Conservation (phyloP, 2,797 vertebrate species). For the Thamnophis elegans region DNA sequence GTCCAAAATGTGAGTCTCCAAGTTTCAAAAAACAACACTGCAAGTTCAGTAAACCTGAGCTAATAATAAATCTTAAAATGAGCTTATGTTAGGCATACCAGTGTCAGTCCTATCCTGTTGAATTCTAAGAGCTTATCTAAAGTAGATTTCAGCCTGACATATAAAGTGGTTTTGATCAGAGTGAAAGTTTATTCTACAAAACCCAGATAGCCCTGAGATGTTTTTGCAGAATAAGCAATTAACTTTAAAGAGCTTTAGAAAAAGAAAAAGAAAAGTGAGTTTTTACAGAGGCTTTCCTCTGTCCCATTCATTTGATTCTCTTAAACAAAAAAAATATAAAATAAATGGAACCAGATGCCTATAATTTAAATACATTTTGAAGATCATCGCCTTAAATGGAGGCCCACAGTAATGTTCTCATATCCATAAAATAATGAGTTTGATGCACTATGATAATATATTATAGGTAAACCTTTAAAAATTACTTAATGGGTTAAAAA, state of each 20-base stretch:
- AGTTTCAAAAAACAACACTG: neutral
- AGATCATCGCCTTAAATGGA: slow-evolving; percentile 8
- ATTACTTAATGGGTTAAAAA: neutral
- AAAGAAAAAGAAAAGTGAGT: neutral
- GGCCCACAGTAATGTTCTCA: neutral
- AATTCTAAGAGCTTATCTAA: slow-evolving; percentile 16
- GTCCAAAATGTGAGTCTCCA: neutral
- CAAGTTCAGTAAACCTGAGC: slow-evolving; percentile 18
- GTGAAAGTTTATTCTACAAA: slow-evolving; percentile 1
- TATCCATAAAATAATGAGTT: neutral
- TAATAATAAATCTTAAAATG: slow-evolving; percentile 21
- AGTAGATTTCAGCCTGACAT: slow-evolving; percentile 28
- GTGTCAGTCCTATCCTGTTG: neutral
- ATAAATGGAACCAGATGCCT: neutral
- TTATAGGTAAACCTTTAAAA: neutral
- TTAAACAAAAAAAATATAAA: neutral
- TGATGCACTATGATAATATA: neutral
- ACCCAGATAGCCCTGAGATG: slow-evolving; percentile 21
- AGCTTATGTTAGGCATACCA: slow-evolving; percentile 1
- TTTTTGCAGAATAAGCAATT: slow-evolving; percentile 13
- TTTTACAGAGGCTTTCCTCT: neutral
- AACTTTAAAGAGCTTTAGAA: neutral
- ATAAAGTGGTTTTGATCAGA: slow-evolving; percentile 31
- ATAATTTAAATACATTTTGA: neutral
- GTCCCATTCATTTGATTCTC: slow-evolving; percentile 1